Evolutionary conservation across 2,797 vertebrate species (phyloP), one percentile per base, ranked within the genome.

Genomic region (Manis crassicaudata): DNA sequence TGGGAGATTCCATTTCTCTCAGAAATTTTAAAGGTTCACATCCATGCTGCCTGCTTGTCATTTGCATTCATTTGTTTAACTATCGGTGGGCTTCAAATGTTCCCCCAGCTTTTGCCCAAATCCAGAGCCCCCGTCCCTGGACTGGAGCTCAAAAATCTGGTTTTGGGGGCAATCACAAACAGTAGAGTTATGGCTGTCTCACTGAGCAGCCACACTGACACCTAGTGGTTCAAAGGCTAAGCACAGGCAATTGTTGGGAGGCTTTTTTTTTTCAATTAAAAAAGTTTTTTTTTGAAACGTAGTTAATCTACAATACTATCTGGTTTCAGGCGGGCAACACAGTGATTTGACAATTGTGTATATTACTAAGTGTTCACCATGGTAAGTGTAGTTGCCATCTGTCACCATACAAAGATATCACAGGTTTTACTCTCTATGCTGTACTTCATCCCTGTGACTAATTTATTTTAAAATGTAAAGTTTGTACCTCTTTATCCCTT

Each of bases 201-300:
- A 11, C 4, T 0, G 65, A 97, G 86, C 23, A 4, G 82, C 29
- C 84, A 96, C 73, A 92, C 88, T 92, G 97, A 73, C 97, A 97
- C 70, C 97, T 97, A 90, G 96, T 92, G 97, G 83, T 40, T 14
- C 2, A 0, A 70, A 73, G 6, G n/a, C 63, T 58, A 89, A 79
- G 35, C 3, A 16, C 95, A 95, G 52, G n/a, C 8, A 4, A 8
- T 87, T 13, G 11, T 29, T n/a, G 25, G 16, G 35, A 70, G 21
- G n/a, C 16, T 29, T 72, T 79, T 27, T 27, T 35, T 46, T 46
- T 46, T 46, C 43, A 46, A 46, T 46, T 46, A 46, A 46, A 46
- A 46, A 46, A 46, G 10, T 9, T 46, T 46, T 46, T 46, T 46
- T 46, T 46, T 46, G 43, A 46, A 46, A 46, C 8, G 43, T 46